Evolutionary conservation across 2,113 vertebrate genomes (phyloP).

Genomic region (Hydropotes inermis): DNA sequence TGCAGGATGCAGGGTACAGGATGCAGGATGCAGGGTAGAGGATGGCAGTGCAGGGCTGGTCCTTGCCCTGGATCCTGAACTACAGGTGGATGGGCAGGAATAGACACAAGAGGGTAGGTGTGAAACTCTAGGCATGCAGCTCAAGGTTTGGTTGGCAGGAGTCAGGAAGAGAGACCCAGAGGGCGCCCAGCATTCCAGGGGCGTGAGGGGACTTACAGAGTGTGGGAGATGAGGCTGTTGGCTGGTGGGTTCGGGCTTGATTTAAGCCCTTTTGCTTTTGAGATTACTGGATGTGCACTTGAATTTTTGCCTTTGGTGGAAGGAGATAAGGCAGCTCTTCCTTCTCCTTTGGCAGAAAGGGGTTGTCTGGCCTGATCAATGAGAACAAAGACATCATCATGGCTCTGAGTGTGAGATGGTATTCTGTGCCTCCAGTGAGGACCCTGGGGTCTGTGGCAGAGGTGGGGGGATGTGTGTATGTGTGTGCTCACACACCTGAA

Average conservation of each 20-base stretch:
- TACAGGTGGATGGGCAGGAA: rapidly evolving
- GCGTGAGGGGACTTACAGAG: rapidly evolving
- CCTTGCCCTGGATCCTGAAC: rapidly evolving
- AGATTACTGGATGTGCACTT: not conserved
- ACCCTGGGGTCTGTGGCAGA: too few species aligned
- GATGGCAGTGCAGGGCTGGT: rapidly evolving
- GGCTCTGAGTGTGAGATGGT: rapidly evolving
- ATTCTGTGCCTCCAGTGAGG: not conserved
- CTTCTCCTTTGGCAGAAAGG: too few species aligned
- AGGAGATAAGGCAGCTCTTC: too few species aligned
- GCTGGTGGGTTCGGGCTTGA: rapidly evolving
- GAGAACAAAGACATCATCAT: not conserved
- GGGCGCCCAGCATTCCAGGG: rapidly evolving
- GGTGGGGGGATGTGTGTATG: rapidly evolving
- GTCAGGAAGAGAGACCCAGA: not conserved
- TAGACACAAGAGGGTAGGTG: not conserved
- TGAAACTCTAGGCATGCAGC: rapidly evolving
- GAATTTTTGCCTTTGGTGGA: too few species aligned
- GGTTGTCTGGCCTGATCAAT: rapidly evolving
- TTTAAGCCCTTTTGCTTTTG: not conserved
- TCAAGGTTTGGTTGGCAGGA: not conserved
- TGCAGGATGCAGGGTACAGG: too few species aligned
- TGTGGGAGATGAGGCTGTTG: not conserved
- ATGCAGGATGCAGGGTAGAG: too few species aligned
- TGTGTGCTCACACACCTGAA: too few species aligned